Base-by-base conservation (phyloP, 2,113 vertebrate species). In the Amazona vittata region DNA sequence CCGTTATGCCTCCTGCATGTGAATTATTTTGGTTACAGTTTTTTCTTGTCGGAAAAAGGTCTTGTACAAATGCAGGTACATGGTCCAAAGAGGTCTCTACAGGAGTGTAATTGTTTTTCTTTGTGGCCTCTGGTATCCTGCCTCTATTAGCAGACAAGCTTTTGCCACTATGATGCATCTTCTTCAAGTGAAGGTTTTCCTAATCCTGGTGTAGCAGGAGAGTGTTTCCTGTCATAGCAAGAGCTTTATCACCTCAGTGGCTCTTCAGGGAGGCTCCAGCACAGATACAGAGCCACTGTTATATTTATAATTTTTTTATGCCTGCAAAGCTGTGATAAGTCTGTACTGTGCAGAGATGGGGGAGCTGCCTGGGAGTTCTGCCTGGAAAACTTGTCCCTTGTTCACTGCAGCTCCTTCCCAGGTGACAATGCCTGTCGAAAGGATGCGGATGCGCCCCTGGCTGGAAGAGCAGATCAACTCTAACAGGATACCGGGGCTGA, bases 381-480 rank as follows among this genome's bases (percentile, higher is more conserved):
- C 39, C n/a, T 89, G 77, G 46, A 60, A 92, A 67, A 78, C 4
- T 41, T 83, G 68, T 64, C 86, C 71, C 19, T 96, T 49, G n/a
- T 57, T 92, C 63, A 49, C 60, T 86, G 86, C 91, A 96, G 98
- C 89, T 94, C 87, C 88, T 87, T 93, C 67, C 55, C 6, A 17
- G 71, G 37, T 96, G 91, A 99, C 95, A 70, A 99, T 99, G 99
- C 99, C 99, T 16, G 99, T 99, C 35, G 99, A 99, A 97, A 98
- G 99, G 95, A 99, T 99, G 99, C 98, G 99, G 41, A 99, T 99
- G 99, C 98, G 99, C 55, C 99, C 99, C 0, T 99, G 99, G 99
- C 97, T 99, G 95, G 99, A 99, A 96, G 99, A 99, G 43, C 99
- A 99, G 96, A 99, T 99, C 83, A 98, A 99, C 92, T 99, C 99